Evolutionary conservation across 1,140 invertebrate species (phyloP).

Genomic region (Drosophila lacteicornis): DNA sequence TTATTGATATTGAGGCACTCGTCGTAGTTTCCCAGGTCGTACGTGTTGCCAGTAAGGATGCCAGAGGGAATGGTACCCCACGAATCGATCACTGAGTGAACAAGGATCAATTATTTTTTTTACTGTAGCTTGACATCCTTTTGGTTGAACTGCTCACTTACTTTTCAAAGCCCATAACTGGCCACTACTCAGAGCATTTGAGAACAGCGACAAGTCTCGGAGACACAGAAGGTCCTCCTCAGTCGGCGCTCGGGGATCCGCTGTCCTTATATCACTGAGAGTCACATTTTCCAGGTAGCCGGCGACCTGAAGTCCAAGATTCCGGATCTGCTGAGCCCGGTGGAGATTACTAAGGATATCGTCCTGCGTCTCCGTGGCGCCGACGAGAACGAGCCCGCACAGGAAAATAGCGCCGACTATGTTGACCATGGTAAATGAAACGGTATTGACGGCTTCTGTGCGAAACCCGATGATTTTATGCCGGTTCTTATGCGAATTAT

Average conservation of each 20-base stretch:
- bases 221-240: constrained; percentile 13
- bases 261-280: constrained; percentile 10
- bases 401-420: not conserved
- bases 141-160: not conserved
- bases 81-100: constrained; percentile 48
- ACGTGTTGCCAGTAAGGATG: constrained; percentile 10
- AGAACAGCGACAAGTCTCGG: constrained; percentile 2
- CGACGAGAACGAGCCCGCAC: constrained; percentile 2
- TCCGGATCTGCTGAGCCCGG: not conserved
- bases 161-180: constrained; percentile 19
- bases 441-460: not conserved
- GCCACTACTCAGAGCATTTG: not conserved
- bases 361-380: not conserved
- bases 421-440: constrained; percentile 10
- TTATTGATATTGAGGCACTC: constrained; percentile 51
- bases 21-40: constrained; percentile 62
- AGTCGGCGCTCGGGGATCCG: not conserved
- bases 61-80: constrained; percentile 47
- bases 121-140: too few species aligned
- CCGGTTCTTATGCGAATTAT: constrained; percentile 1
- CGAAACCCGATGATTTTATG: not conserved
- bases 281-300: constrained; percentile 26
- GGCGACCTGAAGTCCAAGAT: constrained; percentile 23
- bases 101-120: not conserved
- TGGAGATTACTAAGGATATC: not conserved